phyloP scores from a whole-genome alignment of 2,888 invertebrate genomes.

The Aporophyla lueneburgensis region DNA sequence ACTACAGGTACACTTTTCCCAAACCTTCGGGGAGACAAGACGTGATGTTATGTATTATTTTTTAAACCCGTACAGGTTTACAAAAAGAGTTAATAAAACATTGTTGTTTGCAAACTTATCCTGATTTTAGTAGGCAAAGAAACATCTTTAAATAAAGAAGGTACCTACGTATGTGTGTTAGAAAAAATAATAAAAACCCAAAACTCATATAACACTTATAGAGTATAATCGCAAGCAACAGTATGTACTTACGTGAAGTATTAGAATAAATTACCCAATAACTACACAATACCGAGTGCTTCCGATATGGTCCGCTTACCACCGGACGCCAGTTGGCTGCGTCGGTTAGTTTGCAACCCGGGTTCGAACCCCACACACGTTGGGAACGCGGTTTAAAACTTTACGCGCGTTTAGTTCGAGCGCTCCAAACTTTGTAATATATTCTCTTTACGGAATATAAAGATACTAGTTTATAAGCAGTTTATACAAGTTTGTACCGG shows the following conservation, averaged over 20 bases:
- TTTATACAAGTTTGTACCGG: constrained; percentile 46
- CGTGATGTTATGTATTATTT: too few species aligned
- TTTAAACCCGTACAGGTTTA: too few species aligned
- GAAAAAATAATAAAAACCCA: constrained; percentile 11
- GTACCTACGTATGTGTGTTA: too few species aligned
- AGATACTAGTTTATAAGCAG: constrained; percentile 58
- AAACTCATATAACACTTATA: constrained; percentile 24
- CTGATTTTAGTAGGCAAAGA: fast-evolving
- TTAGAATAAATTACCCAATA: constrained; percentile 83
- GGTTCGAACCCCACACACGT: constrained; percentile 89
- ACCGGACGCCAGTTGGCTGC: constrained; percentile 86
- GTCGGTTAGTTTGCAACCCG: constrained; percentile 86
- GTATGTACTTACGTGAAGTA: constrained; percentile 65
- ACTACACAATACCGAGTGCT: constrained; percentile 82
- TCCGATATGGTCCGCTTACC: constrained; percentile 86
- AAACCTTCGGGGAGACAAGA: too few species aligned
- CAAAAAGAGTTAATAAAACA: neutral
- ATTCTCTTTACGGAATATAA: constrained; percentile 56
- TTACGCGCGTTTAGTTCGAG: constrained; percentile 56
- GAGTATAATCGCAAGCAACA: constrained; percentile 55
- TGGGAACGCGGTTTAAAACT: constrained; percentile 66
- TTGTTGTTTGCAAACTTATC: too few species aligned
- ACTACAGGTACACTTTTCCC: too few species aligned
- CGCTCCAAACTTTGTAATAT: constrained; percentile 56
- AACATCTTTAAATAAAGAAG: neutral